Conservation (phyloP, 2,797 vertebrate genomes). For the Myripristis jacobus region DNA sequence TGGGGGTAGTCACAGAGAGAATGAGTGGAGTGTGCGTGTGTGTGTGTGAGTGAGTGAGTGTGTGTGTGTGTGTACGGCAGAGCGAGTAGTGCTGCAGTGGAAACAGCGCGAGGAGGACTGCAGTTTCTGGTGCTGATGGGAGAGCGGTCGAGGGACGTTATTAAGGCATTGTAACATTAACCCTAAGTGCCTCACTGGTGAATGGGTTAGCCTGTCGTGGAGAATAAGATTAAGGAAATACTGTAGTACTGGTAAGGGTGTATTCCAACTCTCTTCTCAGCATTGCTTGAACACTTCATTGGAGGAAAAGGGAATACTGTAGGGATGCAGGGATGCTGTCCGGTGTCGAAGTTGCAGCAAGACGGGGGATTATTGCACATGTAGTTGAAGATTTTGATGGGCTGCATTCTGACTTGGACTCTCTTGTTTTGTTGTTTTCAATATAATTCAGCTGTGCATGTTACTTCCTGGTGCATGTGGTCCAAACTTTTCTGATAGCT, state of each 20-base stretch:
- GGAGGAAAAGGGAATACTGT: constrained; percentile 38
- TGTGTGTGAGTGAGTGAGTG: constrained; percentile 54
- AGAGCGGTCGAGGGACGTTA: constrained; percentile 75
- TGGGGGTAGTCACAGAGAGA: constrained; percentile 78
- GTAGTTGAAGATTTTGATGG: constrained; percentile 29
- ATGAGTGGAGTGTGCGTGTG: constrained; percentile 58
- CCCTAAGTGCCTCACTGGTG: constrained; percentile 82
- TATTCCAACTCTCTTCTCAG: constrained; percentile 69
- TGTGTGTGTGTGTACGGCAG: constrained; percentile 56
- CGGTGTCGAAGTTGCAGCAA: constrained; percentile 11
- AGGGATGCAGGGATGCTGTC: constrained; percentile 25
- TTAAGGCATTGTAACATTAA: constrained; percentile 75
- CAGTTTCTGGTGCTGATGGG: constrained; percentile 83
- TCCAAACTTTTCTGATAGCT: constrained; percentile 61
- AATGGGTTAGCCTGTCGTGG: constrained; percentile 77
- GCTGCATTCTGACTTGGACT: constrained; percentile 15
- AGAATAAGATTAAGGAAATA: constrained; percentile 78
- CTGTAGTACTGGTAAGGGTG: constrained; percentile 76
- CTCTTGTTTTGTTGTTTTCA: constrained; percentile 10
- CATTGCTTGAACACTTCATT: constrained; percentile 51
- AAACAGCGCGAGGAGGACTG: constrained; percentile 83
- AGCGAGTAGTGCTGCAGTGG: constrained; percentile 83
- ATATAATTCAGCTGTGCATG: constrained; percentile 36
- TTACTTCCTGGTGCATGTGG: constrained; percentile 54
- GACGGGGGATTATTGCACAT: constrained; percentile 17